These are phyloP conservation scores for Hyperoplus lanceolatus DNA, from an alignment of 2,797 vertebrate species.

Conservation along the genomic window DNA sequence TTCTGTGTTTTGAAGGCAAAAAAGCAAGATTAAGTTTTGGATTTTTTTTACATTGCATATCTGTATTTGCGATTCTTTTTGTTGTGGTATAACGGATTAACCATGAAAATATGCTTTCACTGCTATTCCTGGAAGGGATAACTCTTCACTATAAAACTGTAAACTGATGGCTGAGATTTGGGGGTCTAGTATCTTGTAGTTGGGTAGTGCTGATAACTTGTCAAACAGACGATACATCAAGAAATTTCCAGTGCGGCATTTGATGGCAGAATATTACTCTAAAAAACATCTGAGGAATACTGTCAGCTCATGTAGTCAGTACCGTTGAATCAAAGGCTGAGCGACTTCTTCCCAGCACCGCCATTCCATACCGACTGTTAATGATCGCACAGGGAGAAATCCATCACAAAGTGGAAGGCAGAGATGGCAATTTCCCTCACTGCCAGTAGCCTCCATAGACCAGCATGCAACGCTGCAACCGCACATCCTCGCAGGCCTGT, in stretches of 20 bases:
- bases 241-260: neutral
- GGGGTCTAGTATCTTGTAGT: conserved; percentile 4
- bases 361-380: conserved; percentile 25
- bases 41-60: neutral
- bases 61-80: neutral
- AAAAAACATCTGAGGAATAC: conserved; percentile 19
- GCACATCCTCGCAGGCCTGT: conserved; percentile 22
- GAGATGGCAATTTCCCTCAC: conserved; percentile 32
- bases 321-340: conserved; percentile 29
- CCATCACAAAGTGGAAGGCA: conserved; percentile 40
- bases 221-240: conserved; percentile 22
- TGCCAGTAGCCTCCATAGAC: conserved; percentile 47
- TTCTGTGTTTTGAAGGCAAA: neutral
- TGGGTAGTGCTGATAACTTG: conserved; percentile 1
- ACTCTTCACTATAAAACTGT: neutral
- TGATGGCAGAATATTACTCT: conserved; percentile 25
- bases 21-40: neutral
- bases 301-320: neutral
- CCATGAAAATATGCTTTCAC: conserved; percentile 5
- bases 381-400: conserved; percentile 45
- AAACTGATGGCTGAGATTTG: neutral
- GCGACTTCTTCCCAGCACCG: conserved; percentile 11
- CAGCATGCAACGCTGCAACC: conserved; percentile 49
- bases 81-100: neutral
- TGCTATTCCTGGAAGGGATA: neutral